Percentiles rank a stretch among this genome's conserved stretches.
Evolutionary conservation across 2,888 invertebrate genomes (phyloP).

Genomic region (Tyria jacobaeae): DNA sequence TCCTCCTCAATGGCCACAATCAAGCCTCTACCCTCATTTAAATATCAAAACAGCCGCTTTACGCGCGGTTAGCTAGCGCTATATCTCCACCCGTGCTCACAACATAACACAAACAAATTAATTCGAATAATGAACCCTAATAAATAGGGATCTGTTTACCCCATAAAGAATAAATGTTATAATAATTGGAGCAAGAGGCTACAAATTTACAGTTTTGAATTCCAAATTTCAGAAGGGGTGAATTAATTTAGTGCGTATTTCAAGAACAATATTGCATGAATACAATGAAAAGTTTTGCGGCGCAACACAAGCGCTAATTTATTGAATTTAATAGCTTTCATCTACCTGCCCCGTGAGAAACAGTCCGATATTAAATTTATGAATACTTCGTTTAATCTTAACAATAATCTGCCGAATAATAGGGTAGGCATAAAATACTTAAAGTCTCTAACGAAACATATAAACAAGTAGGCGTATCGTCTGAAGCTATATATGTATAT

Average conservation of each 20-base stretch:
- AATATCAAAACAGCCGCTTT: slow-evolving; percentile 83
- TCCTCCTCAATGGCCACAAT: slow-evolving; percentile 74
- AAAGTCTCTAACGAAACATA: not conserved
- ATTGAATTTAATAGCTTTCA: slow-evolving; percentile 55
- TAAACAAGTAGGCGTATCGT: slow-evolving; percentile 15
- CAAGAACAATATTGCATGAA: slow-evolving; percentile 64
- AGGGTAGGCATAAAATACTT: not conserved
- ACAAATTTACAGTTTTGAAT: slow-evolving; percentile 80
- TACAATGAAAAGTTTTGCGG: slow-evolving; percentile 64
- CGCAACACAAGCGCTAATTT: slow-evolving; percentile 41
- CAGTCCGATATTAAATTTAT: slow-evolving; percentile 38
- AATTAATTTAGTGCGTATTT: slow-evolving; percentile 75
- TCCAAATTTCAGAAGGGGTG: slow-evolving; percentile 77
- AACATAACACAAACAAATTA: slow-evolving; percentile 86
- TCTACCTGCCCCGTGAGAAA: slow-evolving; percentile 29
- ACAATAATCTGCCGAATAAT: not conserved
- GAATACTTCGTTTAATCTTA: slow-evolving; percentile 15
- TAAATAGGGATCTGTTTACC: slow-evolving; percentile 85
- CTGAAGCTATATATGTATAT: slow-evolving; percentile 29
- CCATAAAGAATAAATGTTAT: slow-evolving; percentile 84
- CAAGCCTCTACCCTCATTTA: slow-evolving; percentile 81
- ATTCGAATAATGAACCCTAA: slow-evolving; percentile 85
- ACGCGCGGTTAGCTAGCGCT: slow-evolving; percentile 69
- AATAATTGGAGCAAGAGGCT: slow-evolving; percentile 83
- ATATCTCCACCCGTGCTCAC: slow-evolving; percentile 66